These are phyloP conservation scores for Silurus meridionalis DNA, from an alignment of 2,113 vertebrate genomes.

Conservation along the genomic window DNA sequence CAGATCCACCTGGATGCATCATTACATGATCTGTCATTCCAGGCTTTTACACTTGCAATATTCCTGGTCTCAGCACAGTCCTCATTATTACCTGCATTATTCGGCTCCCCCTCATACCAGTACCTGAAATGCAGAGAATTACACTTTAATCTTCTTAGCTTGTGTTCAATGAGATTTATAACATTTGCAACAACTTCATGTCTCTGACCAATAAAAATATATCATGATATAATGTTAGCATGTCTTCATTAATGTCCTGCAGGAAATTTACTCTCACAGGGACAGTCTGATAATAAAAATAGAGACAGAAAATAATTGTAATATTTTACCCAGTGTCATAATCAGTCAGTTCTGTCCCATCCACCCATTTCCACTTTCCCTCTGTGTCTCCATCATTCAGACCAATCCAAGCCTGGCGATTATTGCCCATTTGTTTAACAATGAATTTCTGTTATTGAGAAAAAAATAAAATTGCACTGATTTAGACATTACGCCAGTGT, in stretches of 20 bases:
- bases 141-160: neutral
- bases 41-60: neutral
- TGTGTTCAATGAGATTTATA: neutral
- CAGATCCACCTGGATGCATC: neutral
- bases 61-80: neutral
- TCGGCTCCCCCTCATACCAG: neutral
- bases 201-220: neutral
- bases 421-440: neutral
- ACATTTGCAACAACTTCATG: neutral
- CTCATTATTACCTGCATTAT: neutral
- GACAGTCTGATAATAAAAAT: neutral
- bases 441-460: slow-evolving; percentile 7
- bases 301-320: neutral
- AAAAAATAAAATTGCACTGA: neutral
- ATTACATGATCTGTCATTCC: neutral
- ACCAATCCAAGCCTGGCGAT: neutral
- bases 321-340: neutral
- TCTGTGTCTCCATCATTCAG: slow-evolving; percentile 13
- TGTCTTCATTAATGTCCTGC: neutral
- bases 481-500: neutral
- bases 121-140: neutral
- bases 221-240: neutral
- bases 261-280: neutral
- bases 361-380: slow-evolving; percentile 28
- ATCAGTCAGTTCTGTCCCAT: neutral